Percentiles rank a stretch among this genome's conserved stretches.
phyloP scores from a whole-genome alignment of 2,797 vertebrate species.

The Lophius americanus region DNA sequence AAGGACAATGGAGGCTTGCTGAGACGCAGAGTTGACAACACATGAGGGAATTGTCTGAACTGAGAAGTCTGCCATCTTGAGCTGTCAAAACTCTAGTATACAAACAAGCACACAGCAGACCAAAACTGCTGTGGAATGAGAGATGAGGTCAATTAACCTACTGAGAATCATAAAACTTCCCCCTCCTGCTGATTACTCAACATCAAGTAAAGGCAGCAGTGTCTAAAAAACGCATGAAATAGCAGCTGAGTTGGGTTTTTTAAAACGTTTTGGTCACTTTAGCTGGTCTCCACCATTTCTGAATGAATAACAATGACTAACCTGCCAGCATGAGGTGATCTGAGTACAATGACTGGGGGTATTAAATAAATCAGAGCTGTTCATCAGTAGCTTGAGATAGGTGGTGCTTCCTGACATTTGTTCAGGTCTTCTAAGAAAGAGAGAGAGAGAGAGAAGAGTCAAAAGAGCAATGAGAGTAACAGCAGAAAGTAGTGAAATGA shows the following conservation, averaged over 20 bases:
- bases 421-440: conserved; percentile 30
- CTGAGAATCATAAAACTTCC: conserved; percentile 30
- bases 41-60: conserved; percentile 74
- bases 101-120: conserved; percentile 69
- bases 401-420: conserved; percentile 63
- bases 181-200: conserved; percentile 29
- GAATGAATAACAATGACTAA: conserved; percentile 30
- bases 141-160: conserved; percentile 57
- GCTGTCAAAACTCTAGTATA: conserved; percentile 67
- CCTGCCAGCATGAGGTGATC: conserved; percentile 45
- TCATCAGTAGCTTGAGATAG: conserved; percentile 63
- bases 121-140: conserved; percentile 68
- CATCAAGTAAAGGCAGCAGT: too few species aligned
- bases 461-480: conserved; percentile 40
- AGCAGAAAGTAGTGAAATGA: conserved; percentile 33
- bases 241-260: too few species aligned
- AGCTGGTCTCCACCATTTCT: conserved; percentile 14
- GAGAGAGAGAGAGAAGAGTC: conserved; percentile 21
- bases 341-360: conserved; percentile 37
- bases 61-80: conserved; percentile 74
- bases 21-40: conserved; percentile 64
- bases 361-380: conserved; percentile 62
- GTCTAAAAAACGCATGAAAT: too few species aligned
- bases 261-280: background rate
- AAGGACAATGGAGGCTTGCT: conserved; percentile 68